Base-by-base conservation (phyloP, 2,797 vertebrate species). In the Sebastolobus altivelis region DNA sequence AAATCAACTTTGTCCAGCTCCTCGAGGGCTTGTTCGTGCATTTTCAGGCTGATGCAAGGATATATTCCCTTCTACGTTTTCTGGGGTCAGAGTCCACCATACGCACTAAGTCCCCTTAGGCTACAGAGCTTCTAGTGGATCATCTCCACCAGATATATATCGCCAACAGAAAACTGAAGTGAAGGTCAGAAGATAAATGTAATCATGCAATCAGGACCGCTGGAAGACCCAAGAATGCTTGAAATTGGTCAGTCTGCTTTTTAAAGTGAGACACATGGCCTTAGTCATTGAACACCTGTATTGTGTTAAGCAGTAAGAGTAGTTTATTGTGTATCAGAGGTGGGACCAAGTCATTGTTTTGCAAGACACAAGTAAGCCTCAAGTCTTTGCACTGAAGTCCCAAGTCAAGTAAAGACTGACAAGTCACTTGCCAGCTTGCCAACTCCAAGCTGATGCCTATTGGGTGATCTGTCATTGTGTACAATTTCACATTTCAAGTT, bases 391-490 rank as follows among this genome's bases (percentile, higher is more conserved):
- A 46, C 40, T 46, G 14, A 46, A 46, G 40, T 43, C 31, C 31
- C 4, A 31, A 31, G 31, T 31, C 31, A 35, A 46, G 6, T 46
- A 16, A 1, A 35, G 33, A 35, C 33, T 8, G 33, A 8, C 33
- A 8, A 35, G 33, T 35, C 8, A 25, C 25, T 25, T 25, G 25
- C 25, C 25, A 25, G 43, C 43, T 20, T 18, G 62, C 62, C 69
- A 78, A 27, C 52, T 37, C 60, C 4, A 3, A 49, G 65, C 55
- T 5, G 59, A 58, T 49, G 70, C 63, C 52, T 37, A 25, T 1
- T 66, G 70, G 68, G 61, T 55, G 54, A 82, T 80, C 29, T 80
- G 67, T 78, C 59, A 74, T 40, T 75, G 55, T 27, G 27, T 75
- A n/a, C 79, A 66, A 65, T 72, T 82, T 46, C 73, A 66, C 16